Evolutionary conservation across 2,113 vertebrate genomes (phyloP), one percentile per base, ranked within the genome.

Genomic region (Cyanoderma ruficeps): DNA sequence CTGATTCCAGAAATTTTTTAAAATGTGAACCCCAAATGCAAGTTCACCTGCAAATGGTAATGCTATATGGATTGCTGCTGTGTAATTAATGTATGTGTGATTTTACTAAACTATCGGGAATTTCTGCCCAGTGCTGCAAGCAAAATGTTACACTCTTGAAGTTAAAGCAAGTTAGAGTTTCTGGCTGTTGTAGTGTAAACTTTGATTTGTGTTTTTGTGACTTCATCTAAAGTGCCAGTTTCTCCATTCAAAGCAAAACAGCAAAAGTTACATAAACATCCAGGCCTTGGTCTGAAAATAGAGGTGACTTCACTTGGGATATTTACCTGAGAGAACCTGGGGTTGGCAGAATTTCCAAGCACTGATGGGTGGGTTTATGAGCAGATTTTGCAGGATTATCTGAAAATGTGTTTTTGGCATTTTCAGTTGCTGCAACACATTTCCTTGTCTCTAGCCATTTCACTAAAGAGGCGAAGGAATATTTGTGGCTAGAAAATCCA

Each of bases 221-320:
- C 12, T 83, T 79, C 7, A 31, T 68, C 9, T 55, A 21, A 52
- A 64, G 41, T 27, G 24, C 13, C n/a, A 10, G 12, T 55, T 81
- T 81, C 37, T 74, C 8, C 10, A 16, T 69, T 81, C 18, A 41
- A 1, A 72, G 23, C 9, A 23, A 27, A 24, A 15, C 23, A 55
- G 15, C 7, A 37, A 41, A 59, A 59, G 4, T 60, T 35, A 14
- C 3, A 6, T 0, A 0, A 44, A 42, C 4, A 5, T 46, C 20
- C 7, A 42, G 23, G 47, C 27, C 69, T 56, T 78, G 41, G 18
- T 74, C 53, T 85, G 70, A 65, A 84, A 61, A 52, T 9, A 70
- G n/a, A 84, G 24, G 41, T 69, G 68, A 55, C 39, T 86, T 87
- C 18, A 13, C 25, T 77, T 65, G 65, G 30, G 25, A 6, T 56